These are phyloP conservation scores for Patiria miniata DNA, from an alignment of 35 echinoderm and acorn worm genomes.

Conservation along the genomic window DNA sequence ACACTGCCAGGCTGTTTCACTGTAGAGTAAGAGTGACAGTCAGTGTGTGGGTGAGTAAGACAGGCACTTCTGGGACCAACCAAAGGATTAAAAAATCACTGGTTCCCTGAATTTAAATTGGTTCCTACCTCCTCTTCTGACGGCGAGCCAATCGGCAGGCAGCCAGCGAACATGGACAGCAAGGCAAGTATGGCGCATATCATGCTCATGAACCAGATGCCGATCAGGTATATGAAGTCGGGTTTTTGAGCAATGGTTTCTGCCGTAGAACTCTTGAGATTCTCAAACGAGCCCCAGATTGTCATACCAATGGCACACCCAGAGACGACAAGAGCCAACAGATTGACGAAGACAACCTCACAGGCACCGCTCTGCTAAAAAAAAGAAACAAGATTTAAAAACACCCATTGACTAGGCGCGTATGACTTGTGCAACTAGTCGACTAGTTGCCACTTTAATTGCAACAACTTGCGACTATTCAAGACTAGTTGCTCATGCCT, in stretches of 20 bases:
- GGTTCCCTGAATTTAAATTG: too few species aligned
- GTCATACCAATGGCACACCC: neutral
- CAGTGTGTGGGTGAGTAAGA: too few species aligned
- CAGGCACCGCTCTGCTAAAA: neutral
- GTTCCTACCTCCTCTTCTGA: neutral
- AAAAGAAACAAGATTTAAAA: neutral
- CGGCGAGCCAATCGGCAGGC: neutral
- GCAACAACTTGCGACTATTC: too few species aligned
- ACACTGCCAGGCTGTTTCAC: too few species aligned
- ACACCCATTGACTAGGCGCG: too few species aligned
- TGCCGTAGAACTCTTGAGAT: neutral
- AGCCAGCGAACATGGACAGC: neutral
- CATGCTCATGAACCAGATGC: slow-evolving; percentile 10
- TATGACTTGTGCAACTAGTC: too few species aligned
- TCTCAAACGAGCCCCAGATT: neutral
- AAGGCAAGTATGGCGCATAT: neutral
- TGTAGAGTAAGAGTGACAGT: too few species aligned
- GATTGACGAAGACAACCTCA: slow-evolving; percentile 14
- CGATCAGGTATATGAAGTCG: neutral
- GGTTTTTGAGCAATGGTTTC: neutral
- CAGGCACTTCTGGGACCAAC: too few species aligned
- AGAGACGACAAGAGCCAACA: neutral
- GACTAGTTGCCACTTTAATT: too few species aligned
- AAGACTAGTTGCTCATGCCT: too few species aligned
- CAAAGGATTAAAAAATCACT: too few species aligned